A percentile compares a stretch with the other conserved stretches of the same genome.
Conservation (phyloP, 2,113 vertebrate genomes). For the Eptesicus fuscus region DNA sequence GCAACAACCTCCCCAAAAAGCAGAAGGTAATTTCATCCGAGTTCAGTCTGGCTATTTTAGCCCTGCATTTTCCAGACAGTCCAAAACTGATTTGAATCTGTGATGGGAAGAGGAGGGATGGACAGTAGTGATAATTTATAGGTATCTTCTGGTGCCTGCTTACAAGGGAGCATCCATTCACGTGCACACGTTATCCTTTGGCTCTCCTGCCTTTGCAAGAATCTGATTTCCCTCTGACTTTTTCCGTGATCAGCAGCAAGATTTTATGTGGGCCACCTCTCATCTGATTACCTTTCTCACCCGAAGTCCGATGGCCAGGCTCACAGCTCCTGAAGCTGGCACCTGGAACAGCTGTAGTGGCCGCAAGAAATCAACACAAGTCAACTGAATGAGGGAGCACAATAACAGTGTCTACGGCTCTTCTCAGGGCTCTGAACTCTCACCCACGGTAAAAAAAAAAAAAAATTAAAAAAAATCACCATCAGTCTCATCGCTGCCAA, state of each 20-base stretch:
- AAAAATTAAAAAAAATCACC: neutral
- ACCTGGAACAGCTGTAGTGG: conserved; percentile 18
- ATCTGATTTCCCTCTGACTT: neutral
- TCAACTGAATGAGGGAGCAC: conserved; percentile 26
- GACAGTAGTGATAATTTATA: conserved; percentile 17
- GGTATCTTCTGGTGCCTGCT: conserved; percentile 50
- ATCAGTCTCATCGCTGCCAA: conserved; percentile 42
- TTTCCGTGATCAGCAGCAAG: conserved; percentile 11
- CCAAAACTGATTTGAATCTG: conserved; percentile 18
- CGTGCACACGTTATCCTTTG: conserved; percentile 36
- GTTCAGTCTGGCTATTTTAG: conserved; percentile 54
- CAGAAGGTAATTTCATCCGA: conserved; percentile 36
- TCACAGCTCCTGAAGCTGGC: conserved; percentile 19
- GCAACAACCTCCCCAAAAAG: conserved; percentile 48
- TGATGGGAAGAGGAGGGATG: conserved; percentile 39
- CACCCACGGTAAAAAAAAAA: neutral
- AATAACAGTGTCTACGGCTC: neutral
- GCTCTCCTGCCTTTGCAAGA: conserved; percentile 26
- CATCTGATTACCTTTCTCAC: neutral
- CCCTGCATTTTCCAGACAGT: conserved; percentile 13
- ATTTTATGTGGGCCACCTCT: neutral
- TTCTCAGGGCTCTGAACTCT: conserved; percentile 63
- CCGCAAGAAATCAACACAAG: conserved; percentile 43
- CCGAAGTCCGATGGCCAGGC: neutral
- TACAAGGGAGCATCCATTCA: conserved; percentile 18